Evolutionary conservation across 2,797 vertebrate species (phyloP).

Genomic region (Paedocypris micromegethes): DNA sequence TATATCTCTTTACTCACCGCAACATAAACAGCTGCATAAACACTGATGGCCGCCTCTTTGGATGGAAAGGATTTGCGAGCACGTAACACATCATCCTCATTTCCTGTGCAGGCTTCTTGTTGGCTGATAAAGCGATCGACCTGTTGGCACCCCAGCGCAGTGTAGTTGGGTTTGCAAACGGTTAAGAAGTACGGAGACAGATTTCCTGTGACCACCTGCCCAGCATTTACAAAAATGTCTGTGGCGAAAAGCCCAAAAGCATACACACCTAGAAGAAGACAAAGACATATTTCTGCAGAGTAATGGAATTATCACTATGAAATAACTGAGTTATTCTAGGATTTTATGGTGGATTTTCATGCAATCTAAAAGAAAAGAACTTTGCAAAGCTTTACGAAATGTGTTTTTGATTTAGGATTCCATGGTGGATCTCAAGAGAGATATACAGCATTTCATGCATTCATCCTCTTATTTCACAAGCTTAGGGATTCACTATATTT

Average conservation of each 20-base stretch:
- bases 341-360: no score
- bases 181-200: constrained; percentile 82
- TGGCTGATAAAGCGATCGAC: constrained; percentile 77
- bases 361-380: no score
- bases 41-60: constrained; percentile 88
- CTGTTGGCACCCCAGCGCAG: constrained; percentile 82
- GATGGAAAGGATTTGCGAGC: constrained; percentile 90
- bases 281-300: constrained; percentile 5
- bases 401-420: no score
- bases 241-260: constrained; percentile 86
- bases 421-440: no score
- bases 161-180: constrained; percentile 89
- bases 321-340: no score
- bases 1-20: constrained; percentile 74
- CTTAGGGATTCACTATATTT: no score
- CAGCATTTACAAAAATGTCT: constrained; percentile 90
- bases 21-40: constrained; percentile 85
- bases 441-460: no score
- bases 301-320: not conserved
- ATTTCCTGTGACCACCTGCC: constrained; percentile 85
- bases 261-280: constrained; percentile 76
- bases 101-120: constrained; percentile 81
- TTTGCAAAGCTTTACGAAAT: no score
- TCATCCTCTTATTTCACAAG: no score
- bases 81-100: constrained; percentile 76